Conservation (phyloP, 23 tunicate genomes). For the Ciona savignyi region DNA sequence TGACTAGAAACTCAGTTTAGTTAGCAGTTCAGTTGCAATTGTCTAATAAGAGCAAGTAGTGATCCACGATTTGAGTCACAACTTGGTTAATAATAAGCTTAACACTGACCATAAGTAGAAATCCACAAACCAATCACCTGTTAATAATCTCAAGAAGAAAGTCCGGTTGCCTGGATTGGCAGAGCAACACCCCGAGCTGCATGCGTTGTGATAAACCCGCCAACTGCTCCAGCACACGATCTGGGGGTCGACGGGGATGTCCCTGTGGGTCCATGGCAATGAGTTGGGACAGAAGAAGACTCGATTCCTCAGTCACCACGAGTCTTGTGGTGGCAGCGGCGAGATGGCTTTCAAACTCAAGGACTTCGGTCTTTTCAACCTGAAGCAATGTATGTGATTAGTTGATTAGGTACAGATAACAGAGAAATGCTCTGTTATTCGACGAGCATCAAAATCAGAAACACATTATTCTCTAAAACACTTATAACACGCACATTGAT, state of each 20-base stretch:
- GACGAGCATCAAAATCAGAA: too few relatives aligned
- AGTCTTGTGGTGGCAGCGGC: conserved; percentile 84
- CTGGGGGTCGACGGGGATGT: conserved; percentile 81
- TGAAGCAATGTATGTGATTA: too few relatives aligned
- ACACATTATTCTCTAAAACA: too few relatives aligned
- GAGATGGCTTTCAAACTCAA: conserved; percentile 80
- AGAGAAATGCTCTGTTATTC: too few relatives aligned
- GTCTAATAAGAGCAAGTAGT: too few relatives aligned
- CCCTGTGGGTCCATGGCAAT: conserved; percentile 83
- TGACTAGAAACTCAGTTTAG: too few relatives aligned
- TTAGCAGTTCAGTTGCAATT: too few relatives aligned
- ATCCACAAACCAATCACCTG: conserved; percentile 34
- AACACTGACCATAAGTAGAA: neutral
- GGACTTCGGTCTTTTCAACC: conserved; percentile 75
- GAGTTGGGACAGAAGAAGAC: conserved; percentile 76
- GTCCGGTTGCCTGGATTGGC: conserved; percentile 81
- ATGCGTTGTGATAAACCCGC: conserved; percentile 26
- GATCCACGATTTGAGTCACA: too few relatives aligned
- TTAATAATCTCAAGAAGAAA: conserved; percentile 75
- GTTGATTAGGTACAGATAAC: too few relatives aligned
- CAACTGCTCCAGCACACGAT: conserved; percentile 48
- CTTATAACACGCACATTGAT: too few relatives aligned
- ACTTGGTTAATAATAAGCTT: too few relatives aligned
- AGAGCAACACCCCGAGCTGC: conserved; percentile 54
- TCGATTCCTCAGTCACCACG: conserved; percentile 59